Evolutionary conservation across 2,797 vertebrate genomes (phyloP).

Genomic region (Pantherophis vulpinus): DNA sequence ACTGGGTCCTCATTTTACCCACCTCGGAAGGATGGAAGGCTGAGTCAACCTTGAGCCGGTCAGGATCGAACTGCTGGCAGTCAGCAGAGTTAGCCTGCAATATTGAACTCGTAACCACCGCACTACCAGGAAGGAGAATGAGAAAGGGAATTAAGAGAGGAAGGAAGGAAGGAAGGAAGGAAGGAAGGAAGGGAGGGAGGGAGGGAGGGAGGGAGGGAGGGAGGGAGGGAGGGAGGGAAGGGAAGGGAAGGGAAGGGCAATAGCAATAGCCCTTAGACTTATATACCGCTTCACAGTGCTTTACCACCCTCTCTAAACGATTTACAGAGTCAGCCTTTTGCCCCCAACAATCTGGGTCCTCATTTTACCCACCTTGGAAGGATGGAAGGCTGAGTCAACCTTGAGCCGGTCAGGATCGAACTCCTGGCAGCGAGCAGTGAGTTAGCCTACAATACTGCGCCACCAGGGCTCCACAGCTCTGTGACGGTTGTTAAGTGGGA

Average conservation of each 20-base stretch:
- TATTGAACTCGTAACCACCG: not conserved
- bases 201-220: too few relatives aligned
- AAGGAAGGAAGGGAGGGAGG: too few relatives aligned
- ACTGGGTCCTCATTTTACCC: not conserved
- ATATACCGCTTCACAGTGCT: too few relatives aligned
- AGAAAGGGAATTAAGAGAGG: too few relatives aligned
- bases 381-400: not conserved
- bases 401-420: not conserved
- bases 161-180: too few relatives aligned
- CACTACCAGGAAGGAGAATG: too few relatives aligned
- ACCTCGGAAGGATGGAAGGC: not conserved
- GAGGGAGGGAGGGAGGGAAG: too few relatives aligned
- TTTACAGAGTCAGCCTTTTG: accelerated
- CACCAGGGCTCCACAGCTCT: not conserved
- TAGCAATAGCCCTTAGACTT: too few relatives aligned
- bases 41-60: not conserved
- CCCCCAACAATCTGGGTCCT: not conserved
- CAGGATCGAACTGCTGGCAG: not conserved
- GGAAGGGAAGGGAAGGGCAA: too few relatives aligned
- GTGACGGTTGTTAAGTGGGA: not conserved
- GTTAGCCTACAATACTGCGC: not conserved
- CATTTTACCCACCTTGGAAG: not conserved
- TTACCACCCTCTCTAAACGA: not conserved
- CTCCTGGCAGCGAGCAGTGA: not conserved
- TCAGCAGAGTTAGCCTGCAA: not conserved